Base-by-base conservation (phyloP, 2,113 vertebrate species). In the Channa maculata region DNA sequence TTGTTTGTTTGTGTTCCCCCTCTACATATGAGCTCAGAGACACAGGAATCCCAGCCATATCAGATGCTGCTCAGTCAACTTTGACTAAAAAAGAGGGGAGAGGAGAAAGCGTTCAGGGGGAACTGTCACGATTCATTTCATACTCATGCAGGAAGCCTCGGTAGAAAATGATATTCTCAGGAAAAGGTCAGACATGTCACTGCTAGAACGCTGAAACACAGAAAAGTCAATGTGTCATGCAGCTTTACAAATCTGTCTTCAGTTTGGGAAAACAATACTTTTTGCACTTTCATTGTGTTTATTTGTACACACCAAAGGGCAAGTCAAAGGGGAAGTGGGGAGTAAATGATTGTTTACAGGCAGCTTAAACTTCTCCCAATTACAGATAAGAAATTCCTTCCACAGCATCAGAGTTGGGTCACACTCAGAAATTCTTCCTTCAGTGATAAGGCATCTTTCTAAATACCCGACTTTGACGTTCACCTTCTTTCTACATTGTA, bases 1-100 rank as follows among this genome's bases (percentile, higher is more conserved):
- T 46, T 71, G 80, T 91, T 92, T 93, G 91, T 92, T 92, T 92
- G 89, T 88, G 84, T 87, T 93, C 51, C 65, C 75, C 78, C 71
- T 78, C 70, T 74, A 45, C 74, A 76, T 85, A 86, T 70, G 74
- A 70, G 61, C 68, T 79, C 81, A 70, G 74, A 86, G 58, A 73
- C 62, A 72, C 54, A 81, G 51, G 70, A 85, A 78, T 80, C 72
- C 67, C 63, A 58, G 76, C 68, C 76, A 54, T 89, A 91, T 92
- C 88, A 89, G 89, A 93, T 90, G 86, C 86, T 79, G 86, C 79
- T 87, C 82, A 68, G 49, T 88, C 85, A 82, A 72, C 80, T 85
- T 14, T 14, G 73, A 85, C 71, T 62, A 36, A 67, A 80, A 69
- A 44, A 46, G 55, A 11, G 62, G 77, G 71, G 60, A 50, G 77